Base-by-base conservation (phyloP, 2,113 vertebrate species). In the Nibea coibor region DNA sequence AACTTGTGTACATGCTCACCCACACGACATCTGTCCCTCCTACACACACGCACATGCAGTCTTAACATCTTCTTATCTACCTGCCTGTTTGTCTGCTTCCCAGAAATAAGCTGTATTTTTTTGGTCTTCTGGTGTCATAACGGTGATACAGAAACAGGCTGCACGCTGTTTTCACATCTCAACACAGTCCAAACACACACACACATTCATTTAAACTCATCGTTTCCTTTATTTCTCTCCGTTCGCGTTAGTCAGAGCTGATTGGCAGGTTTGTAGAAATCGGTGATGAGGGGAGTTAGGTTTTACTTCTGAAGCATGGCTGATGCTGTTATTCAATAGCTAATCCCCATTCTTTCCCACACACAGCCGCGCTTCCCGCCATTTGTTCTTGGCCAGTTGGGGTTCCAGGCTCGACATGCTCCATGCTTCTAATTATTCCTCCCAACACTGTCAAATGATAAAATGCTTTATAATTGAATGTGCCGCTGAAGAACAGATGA, bases 281-380 rank as follows among this genome's bases (percentile, higher is more conserved):
- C 65, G 19, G 20, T 70, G 84, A 82, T 61, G 71, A 76, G 59
- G 56, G 47, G 67, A 74, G 61, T 71, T 45, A 8, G 54, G 66
- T 83, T 80, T 81, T 81, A 75, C 75, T 80, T 79, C 43, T 83
- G 42, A 83, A 82, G 78, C 83, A 56, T 62, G 35, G 67, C 74
- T 50, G 16, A 79, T 72, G 88, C 70, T 83, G 72, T 88, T 83
- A 84, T 75, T 83, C 64, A 61, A 50, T 22, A 43, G 80, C 84
- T 90, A 89, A 90, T 90, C 83, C 81, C 82, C 58, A 84, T 89
- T 85, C 45, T 87, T 75, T 79, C 63, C 28, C 62, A 68, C 50
- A 77, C 57, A 53, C 63, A 26, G 67, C 70, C 16, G 39, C 53
- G 77, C 75, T 81, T 61, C 26, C 61, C 19, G 0, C 53, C 43